Evolutionary conservation across 2,888 invertebrate genomes (phyloP), one percentile per base, ranked within the genome.

Genomic region (Oxystoma pomonae): DNA sequence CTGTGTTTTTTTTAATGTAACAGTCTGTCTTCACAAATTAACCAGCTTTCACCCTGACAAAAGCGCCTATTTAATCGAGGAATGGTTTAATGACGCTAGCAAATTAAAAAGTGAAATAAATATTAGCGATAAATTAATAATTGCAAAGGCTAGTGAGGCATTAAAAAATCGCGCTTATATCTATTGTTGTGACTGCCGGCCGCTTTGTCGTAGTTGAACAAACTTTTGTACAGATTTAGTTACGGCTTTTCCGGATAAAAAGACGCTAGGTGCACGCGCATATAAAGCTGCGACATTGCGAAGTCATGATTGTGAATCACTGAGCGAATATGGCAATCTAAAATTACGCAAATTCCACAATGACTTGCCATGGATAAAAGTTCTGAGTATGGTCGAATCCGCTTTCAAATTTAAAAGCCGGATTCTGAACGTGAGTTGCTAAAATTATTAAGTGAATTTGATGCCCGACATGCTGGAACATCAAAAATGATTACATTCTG

Each of bases 221-320:
- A 69, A 63, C 2, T 69, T 69, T 65, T 62, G 65, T 21, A 57
- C 57, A 18, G 69, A 70, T 55, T 50, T 70, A 1, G 62, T 53
- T 20, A 53, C 66, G 17, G 69, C 68, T 3, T 69, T 69, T 63
- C 69, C 69, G 1, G 69, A 67, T 57, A 64, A 64, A 16, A 67
- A 70, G 55, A 70, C 70, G 12, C 68, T 68, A 5, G 69, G 69
- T 17, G 65, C 65, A 1, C 63, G 70, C 12, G 68, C 70, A 12
- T 68, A 58, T 59, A 61, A 17, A 12, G 70, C 70, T 17, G 51
- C 58, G 5, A 61, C 52, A n/a, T n/a, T 61, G 16, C 35, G 35
- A 22, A 67, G 64, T 52, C 63, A 52, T 19, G 63, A 67, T 16
- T 67, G 65, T 60, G 64, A 64, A 16, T 58, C 60, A 2, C 35